Percentiles rank a stretch among this genome's conserved stretches.
Conservation (phyloP, 2,888 invertebrate genomes). For the Formica aserva region DNA sequence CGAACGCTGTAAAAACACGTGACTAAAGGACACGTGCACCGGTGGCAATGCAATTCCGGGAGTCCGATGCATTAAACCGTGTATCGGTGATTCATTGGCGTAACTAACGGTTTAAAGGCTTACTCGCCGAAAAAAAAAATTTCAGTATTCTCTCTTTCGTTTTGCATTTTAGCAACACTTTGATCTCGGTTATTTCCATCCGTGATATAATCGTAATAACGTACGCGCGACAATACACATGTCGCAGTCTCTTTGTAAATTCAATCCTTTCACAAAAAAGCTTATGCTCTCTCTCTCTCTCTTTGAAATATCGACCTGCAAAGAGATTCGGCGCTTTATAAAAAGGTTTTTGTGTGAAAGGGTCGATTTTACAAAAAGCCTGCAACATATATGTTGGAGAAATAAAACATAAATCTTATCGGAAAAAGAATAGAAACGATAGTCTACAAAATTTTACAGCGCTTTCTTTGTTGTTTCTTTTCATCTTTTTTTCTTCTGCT, state of each 20-base stretch:
- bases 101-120: neutral
- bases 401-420: neutral
- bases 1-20: conserved; percentile 24
- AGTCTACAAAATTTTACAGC: conserved; percentile 18
- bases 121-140: neutral
- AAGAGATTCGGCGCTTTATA: neutral
- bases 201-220: neutral
- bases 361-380: neutral
- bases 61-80: conserved; percentile 30
- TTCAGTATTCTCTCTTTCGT: neutral
- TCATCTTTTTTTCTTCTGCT: neutral
- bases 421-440: neutral
- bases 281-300: neutral
- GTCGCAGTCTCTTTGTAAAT: neutral
- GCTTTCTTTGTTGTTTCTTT: neutral
- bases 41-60: conserved; percentile 7
- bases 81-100: conserved; percentile 34
- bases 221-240: conserved; percentile 2
- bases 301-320: neutral
- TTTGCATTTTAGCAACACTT: neutral
- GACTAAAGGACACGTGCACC: conserved; percentile 1
- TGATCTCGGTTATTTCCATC: conserved; percentile 17
- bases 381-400: neutral
- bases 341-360: neutral
- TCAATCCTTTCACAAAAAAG: neutral